Evolutionary conservation across 2,113 vertebrate genomes (phyloP).

Genomic region (Sander lucioperca): DNA sequence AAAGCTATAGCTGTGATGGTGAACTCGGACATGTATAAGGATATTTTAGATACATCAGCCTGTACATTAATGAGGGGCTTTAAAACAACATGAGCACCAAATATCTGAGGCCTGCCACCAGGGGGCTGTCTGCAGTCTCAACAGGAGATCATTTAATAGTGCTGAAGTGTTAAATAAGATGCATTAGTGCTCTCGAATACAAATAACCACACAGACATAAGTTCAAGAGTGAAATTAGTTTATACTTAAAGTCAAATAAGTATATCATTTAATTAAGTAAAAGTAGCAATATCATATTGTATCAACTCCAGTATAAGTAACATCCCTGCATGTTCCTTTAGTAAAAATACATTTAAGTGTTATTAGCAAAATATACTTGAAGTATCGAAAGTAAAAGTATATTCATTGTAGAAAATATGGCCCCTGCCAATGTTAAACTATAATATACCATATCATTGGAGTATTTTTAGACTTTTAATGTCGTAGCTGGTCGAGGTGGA

Average conservation of each 20-base stretch:
- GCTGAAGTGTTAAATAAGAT: not conserved
- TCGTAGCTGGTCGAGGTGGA: not conserved
- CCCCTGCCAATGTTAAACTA: not conserved
- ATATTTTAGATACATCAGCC: not conserved
- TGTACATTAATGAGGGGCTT: not conserved
- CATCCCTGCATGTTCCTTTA: not conserved
- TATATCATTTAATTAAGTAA: not conserved
- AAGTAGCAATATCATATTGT: not conserved
- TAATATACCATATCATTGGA: not conserved
- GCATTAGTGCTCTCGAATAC: not conserved
- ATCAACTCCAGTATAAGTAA: no score
- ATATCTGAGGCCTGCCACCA: constrained; percentile 12
- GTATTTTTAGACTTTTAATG: not conserved
- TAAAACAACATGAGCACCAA: not conserved
- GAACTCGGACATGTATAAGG: not conserved
- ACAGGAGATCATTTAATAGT: not conserved
- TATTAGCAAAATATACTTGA: not conserved
- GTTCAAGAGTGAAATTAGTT: not conserved
- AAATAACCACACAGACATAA: not conserved
- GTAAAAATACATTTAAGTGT: not conserved
- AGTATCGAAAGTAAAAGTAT: not conserved
- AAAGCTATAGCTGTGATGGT: not conserved
- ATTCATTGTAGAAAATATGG: not conserved
- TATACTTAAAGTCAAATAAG: not conserved
- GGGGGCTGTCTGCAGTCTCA: constrained; percentile 37